Conservation (phyloP, 2,113 vertebrate genomes). For the Pteropus alecto region DNA sequence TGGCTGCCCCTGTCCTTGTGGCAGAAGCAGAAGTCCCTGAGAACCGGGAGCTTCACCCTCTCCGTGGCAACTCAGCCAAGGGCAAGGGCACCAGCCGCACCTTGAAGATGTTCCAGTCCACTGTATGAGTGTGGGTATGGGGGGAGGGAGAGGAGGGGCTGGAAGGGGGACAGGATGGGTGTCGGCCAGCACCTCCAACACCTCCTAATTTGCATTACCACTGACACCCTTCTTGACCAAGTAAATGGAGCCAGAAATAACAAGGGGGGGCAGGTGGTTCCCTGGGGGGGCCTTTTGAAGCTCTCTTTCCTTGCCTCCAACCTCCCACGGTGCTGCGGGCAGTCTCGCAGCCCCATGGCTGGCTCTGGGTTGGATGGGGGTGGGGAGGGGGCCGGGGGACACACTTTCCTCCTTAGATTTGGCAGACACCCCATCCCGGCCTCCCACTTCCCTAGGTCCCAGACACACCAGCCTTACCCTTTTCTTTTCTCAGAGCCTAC, state of each 20-base stretch:
- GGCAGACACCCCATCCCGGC: background rate
- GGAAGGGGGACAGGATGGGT: constrained; percentile 75
- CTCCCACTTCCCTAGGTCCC: background rate
- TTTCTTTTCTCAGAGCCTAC: background rate
- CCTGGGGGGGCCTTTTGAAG: constrained; percentile 2
- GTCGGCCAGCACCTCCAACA: constrained; percentile 72
- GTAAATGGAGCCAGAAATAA: constrained; percentile 77
- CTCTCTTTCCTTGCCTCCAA: constrained; percentile 45
- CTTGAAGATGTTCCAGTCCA: background rate
- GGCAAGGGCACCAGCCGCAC: background rate
- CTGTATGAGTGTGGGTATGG: constrained; percentile 26
- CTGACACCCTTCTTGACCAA: constrained; percentile 77
- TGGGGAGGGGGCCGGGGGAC: background rate
- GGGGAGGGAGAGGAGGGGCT: background rate
- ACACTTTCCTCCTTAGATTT: background rate
- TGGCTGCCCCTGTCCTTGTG: background rate
- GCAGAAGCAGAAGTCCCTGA: background rate
- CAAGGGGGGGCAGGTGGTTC: constrained; percentile 44
- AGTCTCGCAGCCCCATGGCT: background rate
- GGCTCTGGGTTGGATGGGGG: background rate
- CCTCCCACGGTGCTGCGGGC: background rate
- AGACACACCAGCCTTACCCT: background rate
- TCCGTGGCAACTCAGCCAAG: background rate
- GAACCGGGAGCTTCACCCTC: background rate
- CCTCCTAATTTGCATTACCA: constrained; percentile 76